A percentile compares a stretch with the other conserved stretches of the same genome.
These are phyloP conservation scores for Garrulus glandarius DNA, from an alignment of 2,797 vertebrate genomes.

Conservation along the genomic window DNA sequence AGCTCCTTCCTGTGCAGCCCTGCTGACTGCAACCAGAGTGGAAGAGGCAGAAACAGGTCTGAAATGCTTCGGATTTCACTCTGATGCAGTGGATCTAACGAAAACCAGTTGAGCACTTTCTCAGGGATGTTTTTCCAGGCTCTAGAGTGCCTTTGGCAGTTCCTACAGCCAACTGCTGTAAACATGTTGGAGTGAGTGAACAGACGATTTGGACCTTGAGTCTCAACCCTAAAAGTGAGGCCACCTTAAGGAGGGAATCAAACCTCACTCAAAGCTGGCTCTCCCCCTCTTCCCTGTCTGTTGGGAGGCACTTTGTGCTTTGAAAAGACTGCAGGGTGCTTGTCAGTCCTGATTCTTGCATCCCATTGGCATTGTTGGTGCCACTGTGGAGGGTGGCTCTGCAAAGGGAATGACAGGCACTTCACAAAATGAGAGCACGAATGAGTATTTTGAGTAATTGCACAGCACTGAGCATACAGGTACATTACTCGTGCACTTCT, in stretches of 20 bases:
- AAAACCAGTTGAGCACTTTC: background rate
- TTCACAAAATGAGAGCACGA: background rate
- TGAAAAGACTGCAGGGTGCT: background rate
- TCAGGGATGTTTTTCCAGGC: slow-evolving; percentile 13
- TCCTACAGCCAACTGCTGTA: background rate
- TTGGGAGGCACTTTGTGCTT: background rate
- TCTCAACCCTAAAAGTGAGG: background rate
- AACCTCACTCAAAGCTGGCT: background rate
- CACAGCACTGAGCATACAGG: background rate
- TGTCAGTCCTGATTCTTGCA: background rate
- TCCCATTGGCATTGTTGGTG: background rate
- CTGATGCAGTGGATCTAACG: background rate
- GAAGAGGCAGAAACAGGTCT: background rate
- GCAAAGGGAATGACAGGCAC: background rate
- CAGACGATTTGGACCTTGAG: background rate
- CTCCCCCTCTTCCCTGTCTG: background rate
- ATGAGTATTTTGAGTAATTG: background rate
- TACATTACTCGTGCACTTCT: background rate
- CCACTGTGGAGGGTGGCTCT: background rate
- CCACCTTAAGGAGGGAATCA: background rate
- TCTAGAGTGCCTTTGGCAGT: background rate
- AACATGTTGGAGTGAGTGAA: background rate
- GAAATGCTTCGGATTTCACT: slow-evolving; percentile 1
- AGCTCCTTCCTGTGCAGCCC: background rate
- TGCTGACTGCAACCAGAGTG: background rate